Percentiles rank a stretch among this genome's conserved stretches.
phyloP scores from a whole-genome alignment of 2,888 invertebrate species.

The Tetrapedia diversipes region DNA sequence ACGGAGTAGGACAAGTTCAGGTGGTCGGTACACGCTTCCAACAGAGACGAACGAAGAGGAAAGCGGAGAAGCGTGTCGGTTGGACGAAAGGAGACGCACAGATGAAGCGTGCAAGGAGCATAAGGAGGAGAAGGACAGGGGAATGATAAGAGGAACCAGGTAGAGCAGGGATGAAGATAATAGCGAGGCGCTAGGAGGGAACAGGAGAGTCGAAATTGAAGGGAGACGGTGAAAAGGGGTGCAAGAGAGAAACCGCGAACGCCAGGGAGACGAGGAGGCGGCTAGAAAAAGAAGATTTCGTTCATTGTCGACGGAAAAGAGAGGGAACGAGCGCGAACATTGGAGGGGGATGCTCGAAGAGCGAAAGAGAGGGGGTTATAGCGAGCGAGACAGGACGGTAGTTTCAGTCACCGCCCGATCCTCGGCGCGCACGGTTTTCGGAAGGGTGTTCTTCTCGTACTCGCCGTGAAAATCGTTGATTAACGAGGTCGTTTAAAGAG shows the following conservation, averaged over 20 bases:
- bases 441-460: conserved; percentile 56
- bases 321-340: conserved; percentile 28
- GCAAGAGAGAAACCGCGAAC: conserved; percentile 25
- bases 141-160: conserved; percentile 45
- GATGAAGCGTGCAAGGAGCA: conserved; percentile 27
- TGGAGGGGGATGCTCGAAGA: conserved; percentile 41
- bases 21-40: not conserved
- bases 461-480: conserved; percentile 35
- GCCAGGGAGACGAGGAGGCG: conserved; percentile 32
- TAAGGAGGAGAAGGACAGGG: conserved; percentile 14
- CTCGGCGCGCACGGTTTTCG: conserved; percentile 80
- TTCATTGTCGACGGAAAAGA: conserved; percentile 22
- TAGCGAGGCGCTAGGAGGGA: not conserved
- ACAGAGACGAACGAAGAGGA: conserved; percentile 2
- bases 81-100: not conserved
- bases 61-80: not conserved
- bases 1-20: conserved; percentile 2
- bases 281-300: conserved; percentile 46
- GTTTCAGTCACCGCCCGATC: conserved; percentile 82
- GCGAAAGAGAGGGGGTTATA: conserved; percentile 56
- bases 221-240: conserved; percentile 10
- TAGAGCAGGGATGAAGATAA: conserved; percentile 15
- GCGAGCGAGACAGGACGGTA: conserved; percentile 62
- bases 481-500: conserved; percentile 41
- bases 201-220: conserved; percentile 14